A percentile compares a stretch with the other conserved stretches of the same genome.
phyloP scores from a whole-genome alignment of 2,113 vertebrate species.

The Lophius piscatorius region DNA sequence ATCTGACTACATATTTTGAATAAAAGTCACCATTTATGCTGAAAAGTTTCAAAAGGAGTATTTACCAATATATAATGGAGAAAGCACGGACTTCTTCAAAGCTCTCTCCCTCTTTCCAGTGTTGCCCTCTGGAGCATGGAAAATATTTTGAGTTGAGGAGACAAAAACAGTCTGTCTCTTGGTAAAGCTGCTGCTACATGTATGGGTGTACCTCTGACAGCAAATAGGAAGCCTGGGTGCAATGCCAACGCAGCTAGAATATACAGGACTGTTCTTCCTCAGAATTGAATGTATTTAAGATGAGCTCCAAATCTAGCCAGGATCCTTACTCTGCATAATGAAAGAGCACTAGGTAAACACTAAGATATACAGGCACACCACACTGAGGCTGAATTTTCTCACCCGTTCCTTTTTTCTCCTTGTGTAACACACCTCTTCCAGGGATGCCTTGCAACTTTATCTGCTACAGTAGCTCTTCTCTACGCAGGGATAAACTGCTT shows the following conservation, averaged over 20 bases:
- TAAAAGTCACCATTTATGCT: conserved; percentile 1
- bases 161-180: conserved; percentile 46
- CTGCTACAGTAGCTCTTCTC: conserved; percentile 48
- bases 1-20: neutral
- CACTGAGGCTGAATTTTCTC: conserved; percentile 22
- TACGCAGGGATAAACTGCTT: conserved; percentile 59
- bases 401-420: conserved; percentile 28
- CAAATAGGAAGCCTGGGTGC: conserved; percentile 49
- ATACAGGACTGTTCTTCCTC: conserved; percentile 58
- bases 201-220: conserved; percentile 59
- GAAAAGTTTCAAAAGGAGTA: conserved; percentile 32
- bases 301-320: conserved; percentile 59
- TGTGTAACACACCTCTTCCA: conserved; percentile 58
- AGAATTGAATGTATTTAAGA: conserved; percentile 70
- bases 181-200: conserved; percentile 66
- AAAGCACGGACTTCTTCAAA: conserved; percentile 27
- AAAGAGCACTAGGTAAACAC: conserved; percentile 41
- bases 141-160: conserved; percentile 64
- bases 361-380: conserved; percentile 23
- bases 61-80: conserved; percentile 54
- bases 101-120: conserved; percentile 18
- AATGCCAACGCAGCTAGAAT: conserved; percentile 36
- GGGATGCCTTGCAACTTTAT: conserved; percentile 63
- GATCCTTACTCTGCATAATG: conserved; percentile 26
- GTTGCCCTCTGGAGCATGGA: conserved; percentile 58